Base-by-base conservation (phyloP, 1,140 invertebrate genomes). In the Heliconius eleuchia region DNA sequence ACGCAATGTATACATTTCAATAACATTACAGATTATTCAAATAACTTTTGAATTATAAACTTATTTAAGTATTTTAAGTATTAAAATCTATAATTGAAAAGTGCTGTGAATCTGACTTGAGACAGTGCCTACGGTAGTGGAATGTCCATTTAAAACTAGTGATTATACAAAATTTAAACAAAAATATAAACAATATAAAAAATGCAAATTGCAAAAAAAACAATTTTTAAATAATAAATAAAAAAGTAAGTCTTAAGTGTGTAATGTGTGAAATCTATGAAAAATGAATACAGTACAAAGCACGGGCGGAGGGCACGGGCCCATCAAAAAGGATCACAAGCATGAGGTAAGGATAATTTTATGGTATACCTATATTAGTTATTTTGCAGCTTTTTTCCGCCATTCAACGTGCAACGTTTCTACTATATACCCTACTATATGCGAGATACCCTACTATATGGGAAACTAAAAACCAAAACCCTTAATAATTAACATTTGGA, bases 231-330 rank as follows among this genome's bases (percentile, higher is more conserved):
- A 73, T 55, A 73, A 30, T 30, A 30, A 37, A 66, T 60, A 3
- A 60, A 37, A 78, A 60, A 18, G 5, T 42, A 1, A 13, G 30
- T 84, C 39, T 30, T 80, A 39, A 46, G 55, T 46, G 74, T 80
- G 71, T 55, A 34, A n/a, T 55, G 50, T 81, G 46, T 34, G 71
- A 83, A 66, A 85, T 77, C 4, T 66, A 16, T 66, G 9, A 66
- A 66, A 66, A n/a, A 95, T 95, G 94, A 94, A 95, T 78, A 95
- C 94, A 1, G 94, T 94, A 27, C 94, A 95, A 82, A 95, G 94
- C 73, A 91, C 91, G 0, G 94, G 92, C 9, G 90, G 89, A 1
- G 92, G 93, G 30, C 91, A 94, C 2, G 94, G 94, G 5, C 88
- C 91, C 42, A 90, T 95, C 86, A 94, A 93, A 76, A 95, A 95